Base-by-base conservation (phyloP, 2,888 invertebrate genomes). In the Pachydiplax longipennis region DNA sequence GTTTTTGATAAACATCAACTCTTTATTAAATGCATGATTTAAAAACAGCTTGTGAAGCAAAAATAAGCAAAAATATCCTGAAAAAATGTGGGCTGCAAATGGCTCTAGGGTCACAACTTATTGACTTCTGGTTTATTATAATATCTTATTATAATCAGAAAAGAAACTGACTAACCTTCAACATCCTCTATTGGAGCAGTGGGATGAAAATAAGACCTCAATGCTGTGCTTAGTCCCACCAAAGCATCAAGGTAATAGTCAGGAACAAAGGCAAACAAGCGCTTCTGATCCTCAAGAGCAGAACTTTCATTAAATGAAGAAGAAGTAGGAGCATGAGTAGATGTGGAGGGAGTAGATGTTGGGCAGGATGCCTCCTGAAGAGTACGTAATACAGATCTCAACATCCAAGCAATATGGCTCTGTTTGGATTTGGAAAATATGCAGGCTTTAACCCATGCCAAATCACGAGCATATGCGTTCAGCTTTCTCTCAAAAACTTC, bases 211-310 rank as follows among this genome's bases (percentile, higher is more conserved):
- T 96, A 96, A 73, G 95, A 95, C 2, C 96, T 94, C 81, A 97
- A 93, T 0, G 96, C 96, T 92, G 95, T 95, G 93, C 95, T 96
- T 3, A 96, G 93, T 92, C 96, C 96, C 81, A 96, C 94, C 93
- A 96, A 94, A 0, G 96, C 95, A 91, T 96, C 96, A 90, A 97
- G 95, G 93, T 97, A 97, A 94, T 96, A 96, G 92, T 97, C 97
- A 0, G 97, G 97, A 22, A 96, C 95, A 93, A 96, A 97, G 35
- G 96, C 95, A 93, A 97, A 96, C 91, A 97, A 95, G 12, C 91
- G 90, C 81, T 95, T 95, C 5, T 95, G 96, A 80, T 95, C 94
- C 61, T 95, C 94, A 0, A 96, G 96, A 0, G 96, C 95, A 18
- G 95, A 93, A 40, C 95, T 94, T 83, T 87, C 87, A 37, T 61